Evolutionary conservation across 2,888 invertebrate species (phyloP).

Genomic region (Acheta domesticus): DNA sequence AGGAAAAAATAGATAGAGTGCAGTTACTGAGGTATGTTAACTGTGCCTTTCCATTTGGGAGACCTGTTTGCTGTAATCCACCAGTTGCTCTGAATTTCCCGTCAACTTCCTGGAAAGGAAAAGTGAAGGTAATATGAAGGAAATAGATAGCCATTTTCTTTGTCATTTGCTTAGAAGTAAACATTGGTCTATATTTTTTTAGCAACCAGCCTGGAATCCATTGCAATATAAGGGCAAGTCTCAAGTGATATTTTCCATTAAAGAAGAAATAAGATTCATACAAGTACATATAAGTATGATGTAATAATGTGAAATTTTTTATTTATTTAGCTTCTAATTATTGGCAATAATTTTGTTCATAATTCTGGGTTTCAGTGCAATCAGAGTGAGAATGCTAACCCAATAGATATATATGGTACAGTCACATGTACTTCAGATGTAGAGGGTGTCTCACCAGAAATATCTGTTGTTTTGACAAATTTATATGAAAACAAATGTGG

Average conservation of each 20-base stretch:
- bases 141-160: background rate
- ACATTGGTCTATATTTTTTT: background rate
- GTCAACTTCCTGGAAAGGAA: conserved; percentile 25
- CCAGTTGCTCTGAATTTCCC: background rate
- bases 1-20: background rate
- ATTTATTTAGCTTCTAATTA: no score
- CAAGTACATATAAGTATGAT: conserved; percentile 24
- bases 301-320: no score
- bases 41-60: conserved; percentile 27
- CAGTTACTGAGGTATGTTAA: conserved; percentile 5
- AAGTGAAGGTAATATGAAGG: conserved; percentile 22
- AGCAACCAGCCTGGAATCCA: conserved; percentile 31
- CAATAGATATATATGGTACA: conserved; percentile 24
- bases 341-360: background rate
- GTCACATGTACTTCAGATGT: conserved; percentile 25
- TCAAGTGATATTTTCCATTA: conserved; percentile 27
- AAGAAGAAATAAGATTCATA: conserved; percentile 27
- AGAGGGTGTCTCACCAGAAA: conserved; percentile 27
- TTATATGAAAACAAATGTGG: background rate
- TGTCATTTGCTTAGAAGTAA: background rate
- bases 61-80: conserved; percentile 26
- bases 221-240: conserved; percentile 26
- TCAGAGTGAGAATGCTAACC: background rate
- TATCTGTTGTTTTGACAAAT: conserved; percentile 4
- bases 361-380: conserved; percentile 10